These are phyloP conservation scores for Panagrolaimus sp. DNA, from an alignment of 1,140 invertebrate species.

Conservation along the genomic window DNA sequence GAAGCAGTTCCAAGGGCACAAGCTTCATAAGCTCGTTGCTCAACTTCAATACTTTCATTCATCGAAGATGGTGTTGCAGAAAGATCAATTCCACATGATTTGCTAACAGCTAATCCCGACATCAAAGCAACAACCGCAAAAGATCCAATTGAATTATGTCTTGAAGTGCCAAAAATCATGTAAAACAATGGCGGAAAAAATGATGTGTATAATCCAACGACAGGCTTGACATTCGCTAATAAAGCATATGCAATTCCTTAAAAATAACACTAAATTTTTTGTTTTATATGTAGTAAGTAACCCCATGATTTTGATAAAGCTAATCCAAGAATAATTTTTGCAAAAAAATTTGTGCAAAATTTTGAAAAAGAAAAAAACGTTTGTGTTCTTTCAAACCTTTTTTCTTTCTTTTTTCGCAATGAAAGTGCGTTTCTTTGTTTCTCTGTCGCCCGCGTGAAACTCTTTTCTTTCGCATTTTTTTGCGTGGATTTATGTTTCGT, in stretches of 20 bases:
- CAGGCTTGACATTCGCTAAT: constrained; percentile 62
- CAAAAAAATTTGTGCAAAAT: no score
- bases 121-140: constrained; percentile 21
- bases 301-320: no score
- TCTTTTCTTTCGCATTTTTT: no score
- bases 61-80: not conserved
- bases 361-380: no score
- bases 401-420: no score
- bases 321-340: no score
- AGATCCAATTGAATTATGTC: constrained; percentile 60
- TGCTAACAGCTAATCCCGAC: not conserved
- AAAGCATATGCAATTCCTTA: constrained; percentile 63
- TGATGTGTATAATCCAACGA: constrained; percentile 64
- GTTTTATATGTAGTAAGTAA: no score
- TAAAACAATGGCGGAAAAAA: constrained; percentile 64
- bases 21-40: not conserved
- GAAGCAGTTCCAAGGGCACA: constrained; percentile 17
- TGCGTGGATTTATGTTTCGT: no score
- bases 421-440: no score
- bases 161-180: constrained; percentile 62
- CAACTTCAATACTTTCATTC: not conserved
- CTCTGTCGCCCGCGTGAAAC: no score
- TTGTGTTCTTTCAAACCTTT: no score
- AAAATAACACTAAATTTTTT: no score
- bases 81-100: not conserved